Base-by-base conservation (phyloP, 2,113 vertebrate species). In the Hoplias malabaricus region DNA sequence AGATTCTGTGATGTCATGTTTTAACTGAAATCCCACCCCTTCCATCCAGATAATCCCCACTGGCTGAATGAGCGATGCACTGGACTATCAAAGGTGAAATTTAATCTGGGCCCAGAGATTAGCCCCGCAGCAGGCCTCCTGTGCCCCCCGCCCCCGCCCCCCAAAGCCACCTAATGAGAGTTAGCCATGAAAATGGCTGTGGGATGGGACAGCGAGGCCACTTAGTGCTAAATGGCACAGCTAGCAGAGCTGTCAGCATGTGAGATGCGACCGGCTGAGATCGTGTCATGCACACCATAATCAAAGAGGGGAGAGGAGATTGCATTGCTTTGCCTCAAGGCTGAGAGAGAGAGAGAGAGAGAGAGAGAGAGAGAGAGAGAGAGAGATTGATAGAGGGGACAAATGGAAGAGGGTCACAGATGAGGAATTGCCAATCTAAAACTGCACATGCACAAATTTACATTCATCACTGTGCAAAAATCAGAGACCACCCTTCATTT, bases 71-170 rank as follows among this genome's bases (percentile, higher is more conserved):
- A 90, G 84, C 57, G 70, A 88, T 88, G 80, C 0, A 3, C 78
- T 82, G 62, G 29, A 62, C 69, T 83, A 87, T 85, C 78, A 86
- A 84, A 88, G 84, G 82, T 89, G 88, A 89, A 87, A 87, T 86
- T 79, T 85, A 88, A 90, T 88, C 86, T 79, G 42, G 38, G 25
- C 27, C 8, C 69, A 63, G 48, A 72, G 77, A 84, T 78, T 70
- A 77, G 6, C 63, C 36, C 48, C 59, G 73, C 38, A n/a, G 73
- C 59, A 48, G 80, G 78, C 78, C 57, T 6, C 31, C 14, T 81
- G 62, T 29, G 19, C 70, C 80, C 77, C 68, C 80, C 31, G 19
- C 70, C 80, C 77, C 68, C 80, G 71, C 77, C 59, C 67, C 80
- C 76, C 77, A 50, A 56, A 85, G 82, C 42, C 75, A 11, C 33